Base-by-base conservation (phyloP, 1,140 invertebrate species). In the Nasonia vitripennis region DNA sequence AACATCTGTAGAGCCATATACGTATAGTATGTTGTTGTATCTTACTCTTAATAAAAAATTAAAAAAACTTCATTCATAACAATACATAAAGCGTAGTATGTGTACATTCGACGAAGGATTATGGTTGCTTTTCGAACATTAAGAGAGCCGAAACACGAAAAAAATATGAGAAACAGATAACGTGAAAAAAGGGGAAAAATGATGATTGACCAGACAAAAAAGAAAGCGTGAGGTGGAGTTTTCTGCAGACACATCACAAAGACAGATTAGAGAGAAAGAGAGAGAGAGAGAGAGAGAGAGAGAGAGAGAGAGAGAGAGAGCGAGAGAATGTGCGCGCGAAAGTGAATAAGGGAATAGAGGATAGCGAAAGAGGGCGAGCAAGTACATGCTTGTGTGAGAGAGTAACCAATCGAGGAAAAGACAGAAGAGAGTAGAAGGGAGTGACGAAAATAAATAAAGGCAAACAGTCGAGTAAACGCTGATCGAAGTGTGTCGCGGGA, bases 1-100 rank as follows among this genome's bases (percentile, higher is more conserved):
- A 91, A 93, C 92, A 93, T 93, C 92, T 93, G 92, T 93, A 93
- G 92, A 93, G 92, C 92, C 92, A 93, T 93, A 93, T 93, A 93
- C 91, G 90, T 93, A 93, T 93, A 93, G 91, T 93, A 93, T 92
- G 92, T 93, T 93, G 91, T 92, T 93, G 92, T 93, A 93, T 93
- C 92, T 92, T 93, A 91, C 79, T 74, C 55, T 62, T 62, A 70
- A 75, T 83, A 83, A 37, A 78, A 6, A 67, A 78, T 31, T 81
- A 68, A 62, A 87, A 86, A 37, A 37, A 86, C 41, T 85, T 82
- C 84, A n/a, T n/a, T 83, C 23, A 81, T 78, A 79, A 70, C 51
- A 87, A 82, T 37, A 78, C n/a, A 37, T 70, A 79, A 89, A 89
- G 86, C 89, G 89, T 91, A 91, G 90, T 91, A 90, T 89, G 88